Evolutionary conservation across 2,113 vertebrate species (phyloP).

Genomic region (Fukomys damarensis): DNA sequence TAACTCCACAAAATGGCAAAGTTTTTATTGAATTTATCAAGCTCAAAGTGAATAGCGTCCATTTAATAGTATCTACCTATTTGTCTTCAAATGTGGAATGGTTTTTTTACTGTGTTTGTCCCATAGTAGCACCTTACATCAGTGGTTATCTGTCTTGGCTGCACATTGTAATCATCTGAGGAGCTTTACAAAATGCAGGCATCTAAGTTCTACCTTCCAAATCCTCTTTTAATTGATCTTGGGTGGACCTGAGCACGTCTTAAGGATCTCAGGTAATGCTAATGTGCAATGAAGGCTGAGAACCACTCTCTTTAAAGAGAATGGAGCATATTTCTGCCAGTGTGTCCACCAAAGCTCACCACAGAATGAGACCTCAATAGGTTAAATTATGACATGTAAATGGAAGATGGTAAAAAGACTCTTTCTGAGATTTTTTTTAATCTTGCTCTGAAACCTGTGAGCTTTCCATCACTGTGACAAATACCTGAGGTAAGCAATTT

Average conservation of each 20-base stretch:
- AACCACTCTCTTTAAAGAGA: constrained; percentile 14
- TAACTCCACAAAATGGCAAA: constrained; percentile 1
- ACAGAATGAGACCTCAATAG: background rate
- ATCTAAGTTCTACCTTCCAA: background rate
- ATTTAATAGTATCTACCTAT: background rate
- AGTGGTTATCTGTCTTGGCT: background rate
- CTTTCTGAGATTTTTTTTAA: background rate
- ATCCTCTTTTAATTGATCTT: constrained; percentile 44
- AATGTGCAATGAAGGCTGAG: background rate
- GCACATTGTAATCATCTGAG: background rate
- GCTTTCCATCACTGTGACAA: background rate
- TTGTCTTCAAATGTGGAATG: constrained; percentile 35
- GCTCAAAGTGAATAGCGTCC: background rate
- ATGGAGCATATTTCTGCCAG: background rate
- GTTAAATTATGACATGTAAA: background rate
- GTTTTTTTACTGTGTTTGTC: background rate
- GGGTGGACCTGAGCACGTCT: background rate
- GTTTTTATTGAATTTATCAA: constrained; percentile 42
- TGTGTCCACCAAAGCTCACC: background rate
- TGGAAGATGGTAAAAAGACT: background rate
- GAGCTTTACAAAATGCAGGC: background rate
- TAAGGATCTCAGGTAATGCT: constrained; percentile 3
- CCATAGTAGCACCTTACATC: background rate
- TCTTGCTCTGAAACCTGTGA: background rate
- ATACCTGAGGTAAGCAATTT: background rate